Percentiles rank a stretch among this genome's conserved stretches.
Conservation (phyloP, 2,888 invertebrate genomes). For the Spodoptera littoralis region DNA sequence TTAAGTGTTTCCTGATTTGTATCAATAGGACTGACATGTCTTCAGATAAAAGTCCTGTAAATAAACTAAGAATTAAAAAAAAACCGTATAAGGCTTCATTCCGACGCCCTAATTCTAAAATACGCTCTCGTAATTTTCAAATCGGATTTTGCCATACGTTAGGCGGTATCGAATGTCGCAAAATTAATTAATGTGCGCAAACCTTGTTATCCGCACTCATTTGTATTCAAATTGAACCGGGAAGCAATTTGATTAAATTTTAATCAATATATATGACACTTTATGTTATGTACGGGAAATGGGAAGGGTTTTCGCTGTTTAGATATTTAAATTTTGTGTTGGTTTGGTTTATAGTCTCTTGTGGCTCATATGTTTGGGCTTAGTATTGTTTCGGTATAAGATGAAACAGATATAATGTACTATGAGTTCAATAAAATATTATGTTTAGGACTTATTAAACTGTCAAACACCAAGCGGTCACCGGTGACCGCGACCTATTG, state of each 20-base stretch:
- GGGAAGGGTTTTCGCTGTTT: constrained; percentile 24
- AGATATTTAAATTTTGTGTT: background rate
- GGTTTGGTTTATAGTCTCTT: too few species aligned
- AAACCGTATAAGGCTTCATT: constrained; percentile 12
- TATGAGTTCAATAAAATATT: too few species aligned
- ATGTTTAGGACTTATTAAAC: too few species aligned
- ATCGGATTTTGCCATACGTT: constrained; percentile 45
- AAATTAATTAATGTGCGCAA: constrained; percentile 72
- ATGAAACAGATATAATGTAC: too few species aligned
- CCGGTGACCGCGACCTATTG: too few species aligned
- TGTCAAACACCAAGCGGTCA: too few species aligned
- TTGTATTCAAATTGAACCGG: constrained; percentile 80
- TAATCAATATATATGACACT: constrained; percentile 56
- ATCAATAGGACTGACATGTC: too few species aligned
- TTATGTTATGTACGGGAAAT: constrained; percentile 19
- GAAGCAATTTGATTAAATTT: constrained; percentile 73
- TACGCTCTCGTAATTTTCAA: constrained; percentile 46
- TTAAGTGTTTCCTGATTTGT: too few species aligned
- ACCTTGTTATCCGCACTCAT: constrained; percentile 66
- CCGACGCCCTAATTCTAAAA: constrained; percentile 24
- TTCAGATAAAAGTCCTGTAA: too few species aligned
- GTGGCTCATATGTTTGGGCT: too few species aligned
- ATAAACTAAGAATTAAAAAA: too few species aligned
- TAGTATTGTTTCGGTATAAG: too few species aligned
- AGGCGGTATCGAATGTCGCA: constrained; percentile 57